A percentile compares a stretch with the other conserved stretches of the same genome.
Evolutionary conservation across 2,888 invertebrate genomes (phyloP).

Genomic region (Mylabris sibirica): DNA sequence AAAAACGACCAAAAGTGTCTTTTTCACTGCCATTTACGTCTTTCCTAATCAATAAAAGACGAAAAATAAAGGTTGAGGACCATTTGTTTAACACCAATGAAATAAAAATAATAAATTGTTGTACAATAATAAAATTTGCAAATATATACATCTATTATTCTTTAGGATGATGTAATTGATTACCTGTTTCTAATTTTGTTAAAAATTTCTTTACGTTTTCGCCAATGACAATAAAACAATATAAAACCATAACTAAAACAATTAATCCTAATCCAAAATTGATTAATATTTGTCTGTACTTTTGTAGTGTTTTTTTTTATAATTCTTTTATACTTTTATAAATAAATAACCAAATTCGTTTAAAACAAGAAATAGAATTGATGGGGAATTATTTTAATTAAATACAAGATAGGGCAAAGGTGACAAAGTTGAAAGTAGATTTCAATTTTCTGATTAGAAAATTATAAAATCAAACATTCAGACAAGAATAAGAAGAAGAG

Average conservation of each 20-base stretch:
- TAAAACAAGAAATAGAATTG: too few relatives aligned
- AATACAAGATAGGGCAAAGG: background rate
- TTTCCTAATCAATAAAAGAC: background rate
- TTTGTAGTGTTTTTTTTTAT: too few relatives aligned
- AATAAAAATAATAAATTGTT: background rate
- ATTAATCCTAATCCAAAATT: background rate
- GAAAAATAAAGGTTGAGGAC: background rate
- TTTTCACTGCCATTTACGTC: too few relatives aligned
- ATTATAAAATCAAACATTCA: background rate
- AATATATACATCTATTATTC: background rate
- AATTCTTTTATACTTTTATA: background rate
- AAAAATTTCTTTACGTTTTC: background rate
- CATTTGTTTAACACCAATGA: background rate
- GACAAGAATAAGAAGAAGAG: background rate
- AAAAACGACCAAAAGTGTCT: too few relatives aligned
- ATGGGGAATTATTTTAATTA: background rate
- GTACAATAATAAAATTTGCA: background rate
- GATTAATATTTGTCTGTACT: background rate
- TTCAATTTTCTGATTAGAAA: background rate
- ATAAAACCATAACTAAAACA: background rate
- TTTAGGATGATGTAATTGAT: background rate
- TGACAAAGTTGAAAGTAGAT: background rate
- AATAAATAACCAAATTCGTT: too few relatives aligned
- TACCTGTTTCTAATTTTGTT: background rate
- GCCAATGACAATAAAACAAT: background rate